phyloP scores from a whole-genome alignment of 2,113 vertebrate genomes.

The Sclerurus mexicanus region DNA sequence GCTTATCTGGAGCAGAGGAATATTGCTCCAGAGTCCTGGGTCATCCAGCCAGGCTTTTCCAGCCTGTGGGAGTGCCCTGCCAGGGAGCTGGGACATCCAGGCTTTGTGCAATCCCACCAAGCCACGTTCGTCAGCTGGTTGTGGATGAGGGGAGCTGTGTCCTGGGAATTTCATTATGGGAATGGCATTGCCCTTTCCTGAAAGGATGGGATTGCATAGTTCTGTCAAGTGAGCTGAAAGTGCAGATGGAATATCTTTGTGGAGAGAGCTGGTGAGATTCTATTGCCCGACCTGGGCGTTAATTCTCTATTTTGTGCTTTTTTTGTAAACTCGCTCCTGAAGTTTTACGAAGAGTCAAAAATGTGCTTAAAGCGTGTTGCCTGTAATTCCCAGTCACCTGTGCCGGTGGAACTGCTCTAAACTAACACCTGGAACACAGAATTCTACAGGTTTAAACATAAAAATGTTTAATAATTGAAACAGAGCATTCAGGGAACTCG shows the following conservation, averaged over 20 bases:
- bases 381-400: not conserved
- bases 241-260: not conserved
- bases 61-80: not conserved
- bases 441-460: not conserved
- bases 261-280: not conserved
- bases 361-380: fast-evolving
- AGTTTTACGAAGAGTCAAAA: too few species aligned
- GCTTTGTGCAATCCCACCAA: not conserved
- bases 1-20: not conserved
- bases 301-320: fast-evolving
- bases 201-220: not conserved
- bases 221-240: not conserved
- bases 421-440: too few species aligned
- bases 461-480: not conserved
- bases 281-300: fast-evolving
- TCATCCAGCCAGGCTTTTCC: not conserved
- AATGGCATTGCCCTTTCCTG: not conserved
- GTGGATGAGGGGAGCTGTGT: not conserved
- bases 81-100: not conserved
- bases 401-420: not conserved
- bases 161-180: fast-evolving
- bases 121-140: not conserved
- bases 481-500: not conserved
- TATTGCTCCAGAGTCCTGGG: not conserved
- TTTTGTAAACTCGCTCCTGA: fast-evolving